Evolutionary conservation across 2,113 vertebrate genomes (phyloP), one percentile per base, ranked within the genome.

Genomic region (Corydoras sp.): DNA sequence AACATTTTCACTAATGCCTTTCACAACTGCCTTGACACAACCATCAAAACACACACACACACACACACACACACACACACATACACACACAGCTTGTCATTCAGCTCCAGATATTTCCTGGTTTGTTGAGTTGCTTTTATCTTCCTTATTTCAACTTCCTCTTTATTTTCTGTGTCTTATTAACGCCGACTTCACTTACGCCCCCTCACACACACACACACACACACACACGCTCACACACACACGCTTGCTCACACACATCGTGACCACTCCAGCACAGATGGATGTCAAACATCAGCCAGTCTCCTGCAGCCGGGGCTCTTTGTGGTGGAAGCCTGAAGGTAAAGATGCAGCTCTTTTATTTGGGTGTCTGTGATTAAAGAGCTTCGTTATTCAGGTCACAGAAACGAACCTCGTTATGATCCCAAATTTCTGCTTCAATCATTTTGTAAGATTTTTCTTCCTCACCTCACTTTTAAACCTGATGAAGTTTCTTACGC

Each of bases 81-180:
- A 58, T 51, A 71, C 49, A 71, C 59, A 60, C 63, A 74, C 66
- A 65, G 62, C 59, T 71, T 77, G 76, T 74, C 71, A 74, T 65
- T 71, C 72, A 68, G 63, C 64, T 66, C 30, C 76, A 74, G 72
- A 74, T 78, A 78, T 78, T 78, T 78, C 76, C 76, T 78, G 76
- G 63, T 72, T 63, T 66, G 56, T 74, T 11, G 58, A 49, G 58
- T 63, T 65, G 35, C 7, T 64, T 35, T 75, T 78, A 78, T 78
- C 76, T 78, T 78, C 76, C 76, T 65, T 65, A 56, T 78, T 78
- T 78, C 35, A 55, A 71, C 76, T 78, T 78, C 76, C 76, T 78
- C 72, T 66, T 78, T 5, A 11, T 10, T 43, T 59, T 67, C 62
- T 65, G 53, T 9, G 29, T 65, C 76, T 78, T 78, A 78, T 74